Evolutionary conservation across 2,797 vertebrate genomes (phyloP).

Genomic region (Sparidentex hasta): DNA sequence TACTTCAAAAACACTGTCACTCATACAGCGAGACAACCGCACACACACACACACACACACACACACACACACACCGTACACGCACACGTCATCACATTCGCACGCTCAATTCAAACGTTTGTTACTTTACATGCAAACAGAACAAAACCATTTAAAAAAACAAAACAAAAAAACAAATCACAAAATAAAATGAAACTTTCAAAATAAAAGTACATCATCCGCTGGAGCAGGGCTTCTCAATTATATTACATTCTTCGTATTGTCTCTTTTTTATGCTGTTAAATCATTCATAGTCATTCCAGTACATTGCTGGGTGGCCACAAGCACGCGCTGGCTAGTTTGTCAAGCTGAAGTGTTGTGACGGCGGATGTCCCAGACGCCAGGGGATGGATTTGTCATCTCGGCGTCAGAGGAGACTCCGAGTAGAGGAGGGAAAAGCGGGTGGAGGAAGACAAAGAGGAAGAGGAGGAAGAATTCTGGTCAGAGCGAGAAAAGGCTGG

Average conservation of each 20-base stretch:
- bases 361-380: conserved; percentile 32
- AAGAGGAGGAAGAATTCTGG: conserved; percentile 58
- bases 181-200: conserved; percentile 60
- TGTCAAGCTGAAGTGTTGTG: conserved; percentile 39
- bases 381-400: conserved; percentile 46
- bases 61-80: not conserved
- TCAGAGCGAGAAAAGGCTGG: conserved; percentile 34
- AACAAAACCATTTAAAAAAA: conserved; percentile 28
- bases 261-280: conserved; percentile 70
- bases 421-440: conserved; percentile 18
- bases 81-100: conserved; percentile 34
- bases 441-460: conserved; percentile 60
- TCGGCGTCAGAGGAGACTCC: conserved; percentile 37
- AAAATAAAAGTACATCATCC: conserved; percentile 66
- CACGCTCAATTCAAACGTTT: conserved; percentile 66
- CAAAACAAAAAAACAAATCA: conserved; percentile 21
- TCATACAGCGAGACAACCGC: conserved; percentile 42
- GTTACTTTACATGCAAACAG: conserved; percentile 79
- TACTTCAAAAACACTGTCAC: conserved; percentile 74
- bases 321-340: conserved; percentile 43
- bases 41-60: conserved; percentile 12
- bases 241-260: conserved; percentile 83
- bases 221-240: conserved; percentile 72
- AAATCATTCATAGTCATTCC: conserved; percentile 71
- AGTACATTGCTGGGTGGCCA: conserved; percentile 45